Base-by-base conservation (phyloP, 2,797 vertebrate species). In the Trematomus bernacchii region DNA sequence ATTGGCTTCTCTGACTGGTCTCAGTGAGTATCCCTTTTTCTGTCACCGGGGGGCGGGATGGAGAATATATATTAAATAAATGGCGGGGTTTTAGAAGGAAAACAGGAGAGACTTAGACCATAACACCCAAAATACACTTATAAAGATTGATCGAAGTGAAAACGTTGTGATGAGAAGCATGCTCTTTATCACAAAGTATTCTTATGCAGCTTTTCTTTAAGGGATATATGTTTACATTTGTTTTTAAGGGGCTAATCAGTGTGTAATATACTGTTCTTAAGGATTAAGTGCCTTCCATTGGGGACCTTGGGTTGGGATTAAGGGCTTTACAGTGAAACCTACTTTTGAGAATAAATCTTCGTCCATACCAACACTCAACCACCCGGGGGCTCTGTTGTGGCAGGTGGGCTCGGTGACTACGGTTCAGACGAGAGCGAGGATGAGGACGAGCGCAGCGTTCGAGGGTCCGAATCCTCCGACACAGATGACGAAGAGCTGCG, bases 1-100 rank as follows among this genome's bases (percentile, higher is more conserved):
- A 97, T 96, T 99, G 98, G 97, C 98, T 98, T 99, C 98, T 96
- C 97, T 99, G 91, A 98, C 97, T 92, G 98, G 98, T 95, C 98
- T 99, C 94, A 98, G 98, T 99, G 97, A 99, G 98, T 99, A 94
- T 93, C 91, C 89, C 93, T 90, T 91, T 89, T 94, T 92, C 91
- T 89, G 77, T 89, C 79, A 88, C 90, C 76, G 91, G 95, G 91
- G 87, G 90, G 94, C 90, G 94, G 94, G 87, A 55, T 37, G 69
- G 90, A 85, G 48, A 43, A 37, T 30, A 75, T 58, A 37, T 37
- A 37, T 67, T 46, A 18, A 40, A 30, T 63, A 43, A 44, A 57
- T 83, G 75, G 66, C 11, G 2, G 50, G 43, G 52, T 77, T 19
- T 72, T 66, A 42, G 61, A 58, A 55, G 61, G 66, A 70, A 80